These are phyloP conservation scores for Schizaphis graminum DNA, from an alignment of 2,888 invertebrate genomes.

Conservation along the genomic window DNA sequence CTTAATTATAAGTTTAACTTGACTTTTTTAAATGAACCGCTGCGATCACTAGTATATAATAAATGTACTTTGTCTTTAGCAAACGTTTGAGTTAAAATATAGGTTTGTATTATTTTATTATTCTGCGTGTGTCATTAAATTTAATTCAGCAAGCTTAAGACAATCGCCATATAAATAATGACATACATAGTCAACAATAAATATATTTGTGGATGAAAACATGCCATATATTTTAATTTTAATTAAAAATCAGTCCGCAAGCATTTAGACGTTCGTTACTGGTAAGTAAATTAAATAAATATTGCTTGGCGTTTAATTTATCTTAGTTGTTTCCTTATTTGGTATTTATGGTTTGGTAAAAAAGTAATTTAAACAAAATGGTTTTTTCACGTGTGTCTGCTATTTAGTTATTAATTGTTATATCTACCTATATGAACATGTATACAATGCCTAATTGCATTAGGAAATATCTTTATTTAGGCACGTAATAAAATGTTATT, in stretches of 20 bases:
- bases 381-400: background rate
- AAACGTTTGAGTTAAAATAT: background rate
- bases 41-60: background rate
- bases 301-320: slow-evolving; percentile 42
- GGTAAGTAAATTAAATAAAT: slow-evolving; percentile 32
- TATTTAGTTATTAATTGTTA: background rate
- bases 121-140: background rate
- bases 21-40: background rate
- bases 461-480: background rate
- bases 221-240: slow-evolving; percentile 37
- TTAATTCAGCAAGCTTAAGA: background rate
- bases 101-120: slow-evolving; percentile 17
- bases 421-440: background rate
- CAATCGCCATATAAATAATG: slow-evolving; percentile 22
- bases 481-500: slow-evolving; percentile 8
- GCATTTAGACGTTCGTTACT: slow-evolving; percentile 38
- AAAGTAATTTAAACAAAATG: slow-evolving; percentile 19
- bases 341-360: slow-evolving; percentile 16
- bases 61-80: background rate
- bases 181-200: slow-evolving; percentile 27
- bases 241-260: slow-evolving; percentile 44
- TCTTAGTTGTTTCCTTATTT: slow-evolving; percentile 27
- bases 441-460: background rate
- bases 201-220: background rate
- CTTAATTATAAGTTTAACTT: background rate